Evolutionary conservation across 1,140 invertebrate species (phyloP).

Genomic region (Paraescarpia echinospica): DNA sequence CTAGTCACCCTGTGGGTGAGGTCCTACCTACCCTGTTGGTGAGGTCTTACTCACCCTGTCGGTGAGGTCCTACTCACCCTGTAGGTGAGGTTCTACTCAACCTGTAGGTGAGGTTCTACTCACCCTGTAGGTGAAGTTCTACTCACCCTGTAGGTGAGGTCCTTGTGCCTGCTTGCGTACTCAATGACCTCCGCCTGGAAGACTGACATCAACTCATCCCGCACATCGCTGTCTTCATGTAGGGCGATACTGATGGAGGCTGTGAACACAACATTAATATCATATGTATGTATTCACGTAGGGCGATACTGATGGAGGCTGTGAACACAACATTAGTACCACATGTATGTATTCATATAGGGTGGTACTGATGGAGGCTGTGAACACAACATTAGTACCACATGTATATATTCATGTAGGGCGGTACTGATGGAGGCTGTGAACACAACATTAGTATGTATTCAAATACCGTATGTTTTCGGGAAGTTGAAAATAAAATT

Average conservation of each 20-base stretch:
- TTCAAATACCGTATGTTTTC: too few species aligned
- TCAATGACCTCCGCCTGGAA: conserved; percentile 4
- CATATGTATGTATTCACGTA: background rate
- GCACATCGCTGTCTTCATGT: background rate
- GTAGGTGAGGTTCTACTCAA: too few species aligned
- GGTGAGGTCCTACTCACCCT: too few species aligned
- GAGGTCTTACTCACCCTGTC: too few species aligned
- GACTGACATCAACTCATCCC: background rate
- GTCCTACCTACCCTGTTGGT: too few species aligned
- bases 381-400: too few species aligned
- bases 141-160: background rate
- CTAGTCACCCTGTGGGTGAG: too few species aligned
- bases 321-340: background rate
- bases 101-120: too few species aligned
- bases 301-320: background rate
- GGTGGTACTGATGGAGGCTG: background rate
- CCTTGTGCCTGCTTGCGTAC: background rate
- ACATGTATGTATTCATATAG: background rate
- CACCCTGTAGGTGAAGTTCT: too few species aligned
- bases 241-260: background rate
- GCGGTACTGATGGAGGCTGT: background rate
- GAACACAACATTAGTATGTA: background rate
- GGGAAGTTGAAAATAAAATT: too few species aligned
- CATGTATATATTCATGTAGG: background rate
- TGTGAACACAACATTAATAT: background rate